These are phyloP conservation scores for Tragelaphus eurycerus DNA, from an alignment of 2,797 vertebrate genomes.

Conservation along the genomic window DNA sequence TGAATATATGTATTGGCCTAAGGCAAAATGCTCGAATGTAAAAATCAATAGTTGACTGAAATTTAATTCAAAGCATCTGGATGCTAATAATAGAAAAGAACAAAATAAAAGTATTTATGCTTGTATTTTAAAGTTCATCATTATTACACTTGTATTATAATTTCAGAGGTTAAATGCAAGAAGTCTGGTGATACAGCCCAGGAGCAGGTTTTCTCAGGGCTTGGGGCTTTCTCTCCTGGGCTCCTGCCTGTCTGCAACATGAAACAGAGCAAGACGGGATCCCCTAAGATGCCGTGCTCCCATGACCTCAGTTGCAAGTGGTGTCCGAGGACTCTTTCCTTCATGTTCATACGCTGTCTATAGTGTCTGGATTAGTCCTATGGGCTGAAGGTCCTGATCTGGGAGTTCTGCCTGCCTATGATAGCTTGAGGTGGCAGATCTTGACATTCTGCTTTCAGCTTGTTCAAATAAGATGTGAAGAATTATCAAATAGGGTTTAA, in stretches of 20 bases:
- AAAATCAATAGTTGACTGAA: not conserved
- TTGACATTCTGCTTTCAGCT: not conserved
- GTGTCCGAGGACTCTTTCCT: no score
- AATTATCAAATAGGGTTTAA: not conserved
- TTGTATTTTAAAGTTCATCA: not conserved
- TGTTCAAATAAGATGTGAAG: not conserved
- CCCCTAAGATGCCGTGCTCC: not conserved
- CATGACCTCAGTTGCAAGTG: accelerated
- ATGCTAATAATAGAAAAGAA: not conserved
- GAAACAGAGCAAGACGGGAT: accelerated
- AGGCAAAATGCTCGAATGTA: not conserved
- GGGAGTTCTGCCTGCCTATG: not conserved
- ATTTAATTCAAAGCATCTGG: not conserved
- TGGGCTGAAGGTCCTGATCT: not conserved
- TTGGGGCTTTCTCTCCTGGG: accelerated
- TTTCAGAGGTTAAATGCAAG: not conserved
- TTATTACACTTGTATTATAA: not conserved
- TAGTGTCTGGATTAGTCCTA: not conserved
- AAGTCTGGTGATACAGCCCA: accelerated
- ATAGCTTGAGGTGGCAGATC: not conserved
- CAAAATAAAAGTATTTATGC: not conserved
- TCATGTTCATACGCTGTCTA: not conserved
- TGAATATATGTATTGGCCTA: not conserved
- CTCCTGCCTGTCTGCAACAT: accelerated
- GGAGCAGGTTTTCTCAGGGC: accelerated